Evolutionary conservation across 2,113 vertebrate genomes (phyloP), one percentile per base, ranked within the genome.

Genomic region (Orcinus orca): DNA sequence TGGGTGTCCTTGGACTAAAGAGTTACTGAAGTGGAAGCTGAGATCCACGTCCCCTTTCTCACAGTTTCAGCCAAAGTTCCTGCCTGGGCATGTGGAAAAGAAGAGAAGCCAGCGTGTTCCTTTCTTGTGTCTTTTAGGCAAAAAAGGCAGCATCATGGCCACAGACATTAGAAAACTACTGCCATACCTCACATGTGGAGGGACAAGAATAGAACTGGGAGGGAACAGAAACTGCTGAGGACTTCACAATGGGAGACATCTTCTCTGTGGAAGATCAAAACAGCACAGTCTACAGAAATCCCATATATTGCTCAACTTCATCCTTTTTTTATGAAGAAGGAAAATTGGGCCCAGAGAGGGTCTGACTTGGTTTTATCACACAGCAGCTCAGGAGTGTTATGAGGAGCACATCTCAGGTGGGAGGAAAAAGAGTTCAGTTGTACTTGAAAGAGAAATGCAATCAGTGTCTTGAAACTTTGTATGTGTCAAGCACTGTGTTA

Each of bases 281-380:
- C 20, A 60, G 25, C 50, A 41, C 29, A 62, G 8, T 0, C 36
- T 15, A 76, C 21, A 73, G 79, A 60, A 47, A 55, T 79, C 65
- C 38, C 31, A 60, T 53, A 17, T 36, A 21, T 58, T 7, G 0
- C 31, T 44, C n/a, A 31, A 15, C 0, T 14, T 10, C 33, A 26
- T n/a, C 23, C 38, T 65, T 17, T 70, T 25, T 2, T 84, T 55
- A 38, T 23, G 23, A 65, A 36, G 63, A 95, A 83, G 53, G 55
- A 44, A 71, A 82, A 41, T n/a, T 58, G 5, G 74, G n/a, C 58
- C 12, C 50, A 47, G 67, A 79, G 70, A 84, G n/a, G 50, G 12
- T 58, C 25, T 55, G 50, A 53, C 23, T 58, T n/a, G 17, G 18
- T 86, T 82, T 71, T 18, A 26, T 94, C 47, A 55, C 88, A n/a